phyloP scores from a whole-genome alignment of 2,888 invertebrate genomes.

The Acronicta alni region DNA sequence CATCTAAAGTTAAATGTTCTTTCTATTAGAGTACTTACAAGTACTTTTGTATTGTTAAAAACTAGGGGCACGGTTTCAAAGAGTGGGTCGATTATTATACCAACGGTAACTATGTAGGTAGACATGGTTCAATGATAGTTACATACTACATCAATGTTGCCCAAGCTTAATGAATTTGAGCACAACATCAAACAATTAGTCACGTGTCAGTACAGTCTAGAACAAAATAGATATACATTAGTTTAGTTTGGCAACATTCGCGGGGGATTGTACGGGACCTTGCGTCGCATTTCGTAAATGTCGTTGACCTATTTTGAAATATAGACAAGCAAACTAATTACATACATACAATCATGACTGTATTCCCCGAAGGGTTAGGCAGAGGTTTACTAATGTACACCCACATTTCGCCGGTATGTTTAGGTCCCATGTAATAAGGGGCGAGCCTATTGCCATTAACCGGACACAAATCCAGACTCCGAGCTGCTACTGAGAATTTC shows the following conservation, averaged over 20 bases:
- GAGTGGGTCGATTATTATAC: not conserved
- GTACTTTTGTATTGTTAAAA: no score
- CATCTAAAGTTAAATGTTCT: no score
- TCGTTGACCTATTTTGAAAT: conserved; percentile 31
- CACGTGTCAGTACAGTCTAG: conserved; percentile 28
- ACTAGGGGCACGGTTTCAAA: no score
- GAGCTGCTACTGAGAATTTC: no score
- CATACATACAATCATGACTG: no score
- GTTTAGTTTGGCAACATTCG: conserved; percentile 35
- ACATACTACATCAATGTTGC: conserved; percentile 17
- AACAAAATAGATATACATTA: conserved; percentile 38
- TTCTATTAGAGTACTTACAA: no score
- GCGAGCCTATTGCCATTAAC: no score
- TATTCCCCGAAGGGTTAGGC: no score
- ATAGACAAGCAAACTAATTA: conserved; percentile 21
- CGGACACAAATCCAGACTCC: no score
- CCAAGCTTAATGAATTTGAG: conserved; percentile 33
- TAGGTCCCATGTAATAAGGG: no score
- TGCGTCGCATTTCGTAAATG: conserved; percentile 34
- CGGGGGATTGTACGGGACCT: conserved; percentile 31
- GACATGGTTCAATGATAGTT: conserved; percentile 5
- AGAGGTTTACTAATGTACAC: no score
- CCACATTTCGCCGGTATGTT: no score
- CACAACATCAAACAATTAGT: conserved; percentile 28
- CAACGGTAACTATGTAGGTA: not conserved